Evolutionary conservation across 1,140 invertebrate genomes (phyloP), one percentile per base, ranked within the genome.

Genomic region (Anthonomus grandis): DNA sequence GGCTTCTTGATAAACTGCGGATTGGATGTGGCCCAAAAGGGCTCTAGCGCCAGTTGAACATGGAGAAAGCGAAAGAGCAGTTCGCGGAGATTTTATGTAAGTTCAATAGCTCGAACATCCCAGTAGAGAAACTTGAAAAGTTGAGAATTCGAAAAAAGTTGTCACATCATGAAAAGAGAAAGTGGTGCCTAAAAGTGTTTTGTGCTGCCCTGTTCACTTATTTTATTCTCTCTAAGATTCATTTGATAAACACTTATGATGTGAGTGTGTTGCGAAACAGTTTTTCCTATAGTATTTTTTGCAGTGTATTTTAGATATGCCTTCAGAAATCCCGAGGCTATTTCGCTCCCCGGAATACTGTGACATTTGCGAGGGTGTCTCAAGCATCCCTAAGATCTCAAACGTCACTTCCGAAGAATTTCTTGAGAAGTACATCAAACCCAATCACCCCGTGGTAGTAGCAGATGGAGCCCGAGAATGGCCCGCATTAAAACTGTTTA

Each of bases 391-490:
- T 24, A 81, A 84, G 57, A 72, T 91, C 0, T 65, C 76, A 0
- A 81, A 85, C 56, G 79, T 90, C 21, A 81, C 83, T 5, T 75
- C 83, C 0, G 70, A 76, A 8, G 69, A 81, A 18, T 94, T 94
- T 66, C 85, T 90, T 6, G 15, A 44, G 19, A 46, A 57, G 17
- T 91, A 85, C 67, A 90, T 91, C 0, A 93, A 91, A 68, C 81
- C 78, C 10, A 85, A 85, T 0, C 77, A 80, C 15, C 93, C 93
- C 0, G 86, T 95, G 0, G 83, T 97, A n/a, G 79, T 95, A 5
- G 86, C 81, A 23, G 91, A 93, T 70, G 93, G 85, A 0, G 87
- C 85, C 4, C 64, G 49, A 17, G 82, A 86, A 62, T 96, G 93
- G 93, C 83, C 82, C 19, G 91, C 91, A 4, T 73, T 82, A 52